These are phyloP conservation scores for Dasypolia templi DNA, from an alignment of 2,888 invertebrate species.

Conservation along the genomic window DNA sequence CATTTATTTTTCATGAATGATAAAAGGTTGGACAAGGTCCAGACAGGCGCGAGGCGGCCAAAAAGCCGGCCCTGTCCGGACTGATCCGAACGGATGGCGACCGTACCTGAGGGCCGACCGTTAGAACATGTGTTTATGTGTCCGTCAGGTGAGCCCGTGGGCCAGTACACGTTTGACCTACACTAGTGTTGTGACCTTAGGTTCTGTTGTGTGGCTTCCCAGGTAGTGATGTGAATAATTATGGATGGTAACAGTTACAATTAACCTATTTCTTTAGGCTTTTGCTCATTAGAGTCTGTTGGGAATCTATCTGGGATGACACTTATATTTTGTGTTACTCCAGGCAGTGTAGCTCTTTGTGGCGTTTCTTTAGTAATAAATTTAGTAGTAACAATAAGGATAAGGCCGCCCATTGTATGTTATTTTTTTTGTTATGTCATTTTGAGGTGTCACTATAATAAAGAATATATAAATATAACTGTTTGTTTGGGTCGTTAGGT, in stretches of 20 bases:
- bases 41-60: too few relatives aligned
- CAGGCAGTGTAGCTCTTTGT: not conserved
- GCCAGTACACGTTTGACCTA: slow-evolving; percentile 60
- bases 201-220: slow-evolving; percentile 28
- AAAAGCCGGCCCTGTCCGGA: too few relatives aligned
- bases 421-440: too few relatives aligned
- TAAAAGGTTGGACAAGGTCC: not conserved
- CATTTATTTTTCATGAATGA: too few relatives aligned
- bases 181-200: slow-evolving; percentile 46
- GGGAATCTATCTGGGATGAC: not conserved
- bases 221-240: slow-evolving; percentile 28
- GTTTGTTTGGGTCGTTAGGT: too few relatives aligned
- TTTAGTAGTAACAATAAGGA: too few relatives aligned
- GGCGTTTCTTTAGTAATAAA: too few relatives aligned
- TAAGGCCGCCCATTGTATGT: too few relatives aligned
- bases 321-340: not conserved
- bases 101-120: slow-evolving; percentile 62
- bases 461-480: too few relatives aligned
- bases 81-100: not conserved
- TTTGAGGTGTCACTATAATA: too few relatives aligned
- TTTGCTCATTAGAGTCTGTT: not conserved
- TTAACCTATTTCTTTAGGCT: not conserved
- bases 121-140: slow-evolving; percentile 66
- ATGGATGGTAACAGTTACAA: slow-evolving; percentile 12
- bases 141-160: slow-evolving; percentile 64